These are phyloP conservation scores for Ciconia stormi DNA, from an alignment of 2,113 vertebrate genomes.

Conservation along the genomic window DNA sequence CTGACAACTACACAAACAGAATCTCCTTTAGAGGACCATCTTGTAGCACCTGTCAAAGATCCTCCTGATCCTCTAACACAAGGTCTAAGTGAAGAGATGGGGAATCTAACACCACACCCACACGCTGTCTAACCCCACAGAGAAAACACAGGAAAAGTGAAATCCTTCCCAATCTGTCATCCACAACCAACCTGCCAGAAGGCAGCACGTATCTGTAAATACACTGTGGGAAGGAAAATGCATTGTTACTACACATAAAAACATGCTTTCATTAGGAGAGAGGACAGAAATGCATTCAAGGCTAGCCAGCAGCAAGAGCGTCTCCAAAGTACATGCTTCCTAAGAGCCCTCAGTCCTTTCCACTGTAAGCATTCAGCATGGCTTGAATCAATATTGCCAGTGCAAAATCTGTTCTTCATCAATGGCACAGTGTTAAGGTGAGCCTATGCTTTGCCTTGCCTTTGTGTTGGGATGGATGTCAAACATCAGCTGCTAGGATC, in stretches of 20 bases:
- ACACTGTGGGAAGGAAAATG: slow-evolving; percentile 39
- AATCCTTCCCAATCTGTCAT: slow-evolving; percentile 63
- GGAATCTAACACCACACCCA: slow-evolving; percentile 38
- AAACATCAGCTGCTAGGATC: slow-evolving; percentile 38
- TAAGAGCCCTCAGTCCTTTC: slow-evolving; percentile 17
- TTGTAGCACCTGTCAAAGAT: slow-evolving; percentile 48
- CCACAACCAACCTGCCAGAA: slow-evolving; percentile 61
- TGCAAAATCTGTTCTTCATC: slow-evolving; percentile 70
- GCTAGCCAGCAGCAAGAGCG: neutral
- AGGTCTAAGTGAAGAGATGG: slow-evolving; percentile 28
- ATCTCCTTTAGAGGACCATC: slow-evolving; percentile 21
- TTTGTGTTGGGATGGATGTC: slow-evolving; percentile 52
- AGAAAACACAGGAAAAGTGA: slow-evolving; percentile 63
- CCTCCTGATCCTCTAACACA: slow-evolving; percentile 16
- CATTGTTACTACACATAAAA: slow-evolving; percentile 68
- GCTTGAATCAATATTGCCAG: slow-evolving; percentile 20
- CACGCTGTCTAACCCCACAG: slow-evolving; percentile 38
- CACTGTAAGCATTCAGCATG: neutral
- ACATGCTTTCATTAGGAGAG: slow-evolving; percentile 35
- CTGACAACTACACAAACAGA: slow-evolving; percentile 53
- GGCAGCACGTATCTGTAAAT: slow-evolving; percentile 61
- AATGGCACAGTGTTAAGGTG: slow-evolving; percentile 13
- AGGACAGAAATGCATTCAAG: slow-evolving; percentile 27
- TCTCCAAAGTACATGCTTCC: slow-evolving; percentile 13
- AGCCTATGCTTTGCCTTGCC: slow-evolving; percentile 16